Evolutionary conservation across 2,888 invertebrate species (phyloP), one percentile per base, ranked within the genome.

Genomic region (Drosophila neonasuta): DNA sequence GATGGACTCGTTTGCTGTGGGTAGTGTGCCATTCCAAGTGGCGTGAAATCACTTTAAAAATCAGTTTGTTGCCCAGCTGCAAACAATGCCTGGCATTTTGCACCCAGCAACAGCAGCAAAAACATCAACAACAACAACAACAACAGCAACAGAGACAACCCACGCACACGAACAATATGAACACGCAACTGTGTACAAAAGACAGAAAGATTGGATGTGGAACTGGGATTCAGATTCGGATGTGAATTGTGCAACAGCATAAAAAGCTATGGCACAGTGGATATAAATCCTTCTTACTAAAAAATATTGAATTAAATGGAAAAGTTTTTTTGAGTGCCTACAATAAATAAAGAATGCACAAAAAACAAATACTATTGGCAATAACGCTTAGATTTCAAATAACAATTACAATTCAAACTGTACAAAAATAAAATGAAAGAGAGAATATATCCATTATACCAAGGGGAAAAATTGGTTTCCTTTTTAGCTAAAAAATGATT

Each of bases 1-100:
- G 34, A 15, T 29, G 11, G 42, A 7, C 42, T 34, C 48, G 30
- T 10, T 9, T 44, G 44, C 32, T 36, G 34, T 17, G 63, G 34
- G 64, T 51, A 62, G 59, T 46, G 73, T 72, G 55, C 48, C 24
- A 44, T 56, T 44, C 54, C 74, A 74, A 75, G 62, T 75, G 70
- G 74, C 74, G 75, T 78, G 75, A 78, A 75, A 74, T 74, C 74
- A 74, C 62, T 77, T 74, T 59, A 74, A 74, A 74, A 77, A 74
- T 75, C 79, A 59, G 62, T 63, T 78, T 74, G 78, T 62, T 54
- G 59, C 46, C 57, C 44, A 41, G 60, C 52, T 58, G 60, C 74
- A 69, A 74, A 78, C 78, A 78, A 78, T 63, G 70, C 57, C 59
- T 52, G 69, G 51, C 60, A 64, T 70, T 74, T 69, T 74, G 65